A percentile compares a stretch with the other conserved stretches of the same genome.
Evolutionary conservation across 1,140 invertebrate species (phyloP).

Genomic region (fruit fly (Drosophila melanogaster)): DNA sequence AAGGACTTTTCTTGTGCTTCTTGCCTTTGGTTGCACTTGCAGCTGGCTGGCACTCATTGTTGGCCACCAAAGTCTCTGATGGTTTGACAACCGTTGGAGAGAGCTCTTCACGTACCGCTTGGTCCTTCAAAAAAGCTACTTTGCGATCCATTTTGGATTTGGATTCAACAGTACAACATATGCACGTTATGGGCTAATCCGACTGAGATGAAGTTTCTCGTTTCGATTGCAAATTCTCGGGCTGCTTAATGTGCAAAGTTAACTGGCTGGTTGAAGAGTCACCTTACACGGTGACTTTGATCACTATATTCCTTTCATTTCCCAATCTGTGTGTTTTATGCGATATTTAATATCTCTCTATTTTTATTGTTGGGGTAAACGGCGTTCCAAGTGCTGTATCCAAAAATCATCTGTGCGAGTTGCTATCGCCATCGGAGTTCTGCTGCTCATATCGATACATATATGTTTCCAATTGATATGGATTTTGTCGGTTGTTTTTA

Average conservation of each 20-base stretch:
- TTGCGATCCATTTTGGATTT: too few species aligned
- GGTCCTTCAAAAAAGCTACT: too few species aligned
- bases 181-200: too few species aligned
- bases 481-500: neutral
- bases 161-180: too few species aligned
- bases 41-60: neutral
- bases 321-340: too few species aligned
- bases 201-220: neutral
- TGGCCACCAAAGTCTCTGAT: neutral
- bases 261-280: neutral
- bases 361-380: neutral
- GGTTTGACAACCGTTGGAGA: too few species aligned
- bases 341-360: too few species aligned
- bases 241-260: neutral
- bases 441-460: neutral
- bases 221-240: neutral
- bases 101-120: neutral
- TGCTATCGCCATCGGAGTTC: neutral
- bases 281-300: too few species aligned
- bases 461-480: neutral
- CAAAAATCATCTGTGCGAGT: slow-evolving; percentile 3
- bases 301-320: too few species aligned
- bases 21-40: neutral
- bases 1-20: neutral
- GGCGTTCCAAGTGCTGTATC: slow-evolving; percentile 3